Conservation (phyloP, 2,113 vertebrate genomes). For the Corythaixoides concolor region DNA sequence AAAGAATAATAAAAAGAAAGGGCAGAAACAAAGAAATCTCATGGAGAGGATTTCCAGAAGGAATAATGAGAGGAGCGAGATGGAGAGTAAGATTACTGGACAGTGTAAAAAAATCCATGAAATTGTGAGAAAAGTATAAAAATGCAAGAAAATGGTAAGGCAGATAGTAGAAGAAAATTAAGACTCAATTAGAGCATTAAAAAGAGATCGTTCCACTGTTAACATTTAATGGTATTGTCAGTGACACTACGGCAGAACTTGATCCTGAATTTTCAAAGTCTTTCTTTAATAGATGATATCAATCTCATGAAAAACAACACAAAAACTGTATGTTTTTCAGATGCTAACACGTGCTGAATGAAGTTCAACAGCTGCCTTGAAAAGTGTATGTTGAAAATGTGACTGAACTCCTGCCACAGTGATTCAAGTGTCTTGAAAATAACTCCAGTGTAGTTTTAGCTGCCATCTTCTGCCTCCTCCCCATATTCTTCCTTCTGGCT, state of each 20-base stretch:
- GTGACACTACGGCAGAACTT: neutral
- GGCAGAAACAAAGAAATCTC: neutral
- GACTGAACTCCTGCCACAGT: neutral
- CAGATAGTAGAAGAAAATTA: neutral
- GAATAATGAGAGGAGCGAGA: neutral
- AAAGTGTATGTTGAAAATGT: neutral
- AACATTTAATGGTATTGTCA: neutral
- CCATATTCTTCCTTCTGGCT: neutral
- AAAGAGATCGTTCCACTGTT: neutral
- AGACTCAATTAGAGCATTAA: neutral
- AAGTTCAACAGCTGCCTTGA: constrained; percentile 37
- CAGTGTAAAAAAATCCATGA: neutral
- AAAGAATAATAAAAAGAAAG: neutral
- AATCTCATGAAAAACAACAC: neutral
- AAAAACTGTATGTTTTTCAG: neutral
- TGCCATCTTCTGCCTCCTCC: neutral
- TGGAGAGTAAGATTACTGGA: neutral
- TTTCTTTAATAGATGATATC: neutral
- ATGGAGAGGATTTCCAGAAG: neutral
- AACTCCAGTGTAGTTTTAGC: neutral
- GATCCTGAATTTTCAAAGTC: neutral
- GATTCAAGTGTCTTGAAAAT: neutral
- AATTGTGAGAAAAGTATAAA: neutral
- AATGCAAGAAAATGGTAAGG: neutral
- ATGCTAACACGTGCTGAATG: constrained; percentile 1